These are phyloP conservation scores for Microtus montanus DNA, from an alignment of 2,113 vertebrate genomes.

Conservation along the genomic window DNA sequence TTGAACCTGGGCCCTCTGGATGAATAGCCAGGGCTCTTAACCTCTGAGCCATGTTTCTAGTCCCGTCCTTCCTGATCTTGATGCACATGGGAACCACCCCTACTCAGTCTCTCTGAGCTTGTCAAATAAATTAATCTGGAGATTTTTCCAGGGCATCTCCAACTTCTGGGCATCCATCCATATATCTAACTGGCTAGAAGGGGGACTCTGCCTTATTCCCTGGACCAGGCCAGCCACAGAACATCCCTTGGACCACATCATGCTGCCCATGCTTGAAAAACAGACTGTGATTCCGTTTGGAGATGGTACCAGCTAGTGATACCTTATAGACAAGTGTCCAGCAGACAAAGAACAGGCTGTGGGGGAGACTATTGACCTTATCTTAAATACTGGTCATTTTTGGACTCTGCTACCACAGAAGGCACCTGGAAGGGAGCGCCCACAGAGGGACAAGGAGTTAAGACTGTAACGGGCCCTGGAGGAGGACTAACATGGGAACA, in stretches of 20 bases:
- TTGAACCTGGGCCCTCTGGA: not conserved
- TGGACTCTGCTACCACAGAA: not conserved
- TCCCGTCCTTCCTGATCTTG: not conserved
- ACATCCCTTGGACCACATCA: not conserved
- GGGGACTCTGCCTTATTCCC: not conserved
- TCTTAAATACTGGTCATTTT: not conserved
- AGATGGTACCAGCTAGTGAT: not conserved
- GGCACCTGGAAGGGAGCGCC: not conserved
- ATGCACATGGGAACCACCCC: not conserved
- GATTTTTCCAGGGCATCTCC: not conserved
- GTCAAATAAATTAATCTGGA: too few relatives aligned
- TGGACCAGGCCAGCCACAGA: not conserved
- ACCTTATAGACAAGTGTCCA: not conserved
- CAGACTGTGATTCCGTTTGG: not conserved
- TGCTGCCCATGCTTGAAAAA: not conserved
- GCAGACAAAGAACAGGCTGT: not conserved
- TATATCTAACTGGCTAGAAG: not conserved
- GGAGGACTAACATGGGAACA: not conserved
- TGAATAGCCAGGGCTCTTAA: not conserved
- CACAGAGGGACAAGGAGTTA: not conserved
- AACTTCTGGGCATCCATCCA: not conserved
- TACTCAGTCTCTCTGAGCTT: too few relatives aligned
- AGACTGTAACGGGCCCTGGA: not conserved
- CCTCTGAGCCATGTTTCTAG: not conserved
- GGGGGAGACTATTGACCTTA: not conserved